phyloP scores from a whole-genome alignment of 2,888 invertebrate genomes.

The Pseudococcus longispinus region DNA sequence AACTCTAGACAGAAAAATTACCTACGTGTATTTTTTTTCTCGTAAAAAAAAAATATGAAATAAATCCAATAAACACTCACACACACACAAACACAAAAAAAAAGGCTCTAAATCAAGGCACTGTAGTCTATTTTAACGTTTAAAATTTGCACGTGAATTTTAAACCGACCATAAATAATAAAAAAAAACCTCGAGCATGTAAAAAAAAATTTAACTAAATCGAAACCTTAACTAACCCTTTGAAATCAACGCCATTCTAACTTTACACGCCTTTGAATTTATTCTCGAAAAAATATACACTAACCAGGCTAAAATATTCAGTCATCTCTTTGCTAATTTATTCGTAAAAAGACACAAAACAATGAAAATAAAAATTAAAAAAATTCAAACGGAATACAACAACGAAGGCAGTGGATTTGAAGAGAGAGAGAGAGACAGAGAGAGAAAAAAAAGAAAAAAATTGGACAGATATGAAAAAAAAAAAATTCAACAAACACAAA shows the following conservation, averaged over 20 bases:
- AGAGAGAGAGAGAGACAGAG: neutral
- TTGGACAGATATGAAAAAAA: conserved; percentile 1
- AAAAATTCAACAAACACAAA: conserved; percentile 52
- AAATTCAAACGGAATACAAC: conserved; percentile 53
- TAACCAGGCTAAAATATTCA: conserved; percentile 46
- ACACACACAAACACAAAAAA: neutral
- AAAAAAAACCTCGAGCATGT: neutral
- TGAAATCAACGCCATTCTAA: neutral
- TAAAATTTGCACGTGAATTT: conserved; percentile 17
- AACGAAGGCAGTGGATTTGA: conserved; percentile 54
- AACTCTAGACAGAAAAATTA: neutral
- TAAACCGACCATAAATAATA: neutral
- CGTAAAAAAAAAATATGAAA: neutral
- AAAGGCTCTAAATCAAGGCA: conserved; percentile 21
- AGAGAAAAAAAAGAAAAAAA: conserved; percentile 8
- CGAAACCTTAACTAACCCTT: conserved; percentile 12
- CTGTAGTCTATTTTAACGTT: conserved; percentile 6
- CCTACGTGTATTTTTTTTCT: neutral
- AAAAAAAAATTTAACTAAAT: conserved; percentile 13
- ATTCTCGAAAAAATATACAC: neutral
- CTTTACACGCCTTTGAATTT: neutral
- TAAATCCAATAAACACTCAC: no score
- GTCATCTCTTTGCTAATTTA: conserved; percentile 53
- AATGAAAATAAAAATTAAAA: conserved; percentile 35
- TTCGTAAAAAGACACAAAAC: conserved; percentile 39